These are phyloP conservation scores for Drosophila kuntzei DNA, from an alignment of 2,888 invertebrate species.

Conservation along the genomic window DNA sequence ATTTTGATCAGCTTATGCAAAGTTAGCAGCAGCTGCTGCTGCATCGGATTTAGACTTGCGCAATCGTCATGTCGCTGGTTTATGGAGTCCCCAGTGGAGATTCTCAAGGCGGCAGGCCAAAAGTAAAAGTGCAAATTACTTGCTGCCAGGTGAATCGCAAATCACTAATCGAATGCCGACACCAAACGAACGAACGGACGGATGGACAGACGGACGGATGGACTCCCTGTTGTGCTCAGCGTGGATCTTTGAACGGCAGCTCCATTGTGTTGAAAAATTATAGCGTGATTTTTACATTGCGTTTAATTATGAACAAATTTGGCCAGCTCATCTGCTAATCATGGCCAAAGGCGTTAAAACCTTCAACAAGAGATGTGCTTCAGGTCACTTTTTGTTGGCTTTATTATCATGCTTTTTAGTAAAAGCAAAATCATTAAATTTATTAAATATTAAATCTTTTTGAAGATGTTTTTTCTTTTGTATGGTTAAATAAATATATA, in stretches of 20 bases:
- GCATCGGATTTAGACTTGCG: conserved; percentile 55
- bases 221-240: conserved; percentile 46
- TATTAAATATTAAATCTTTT: not conserved
- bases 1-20: conserved; percentile 68
- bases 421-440: not conserved
- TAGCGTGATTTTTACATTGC: conserved; percentile 32
- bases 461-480: not conserved
- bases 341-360: conserved; percentile 19
- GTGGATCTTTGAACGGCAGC: conserved; percentile 26
- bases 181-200: too few species aligned
- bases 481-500: not conserved
- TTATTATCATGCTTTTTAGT: conserved; percentile 7
- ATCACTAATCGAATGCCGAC: conserved; percentile 31
- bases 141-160: conserved; percentile 35
- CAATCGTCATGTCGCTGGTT: conserved; percentile 42
- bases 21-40: conserved; percentile 44
- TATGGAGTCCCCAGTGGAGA: conserved; percentile 38
- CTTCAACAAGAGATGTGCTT: conserved; percentile 24
- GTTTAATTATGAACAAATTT: conserved; percentile 42
- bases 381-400: conserved; percentile 7
- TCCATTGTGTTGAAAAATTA: conserved; percentile 24
- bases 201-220: too few species aligned
- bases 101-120: conserved; percentile 58
- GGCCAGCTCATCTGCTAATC: conserved; percentile 30
- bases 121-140: conserved; percentile 65